Evolutionary conservation across 2,113 vertebrate species (phyloP), one percentile per base, ranked within the genome.

Genomic region (Silurus meridionalis): DNA sequence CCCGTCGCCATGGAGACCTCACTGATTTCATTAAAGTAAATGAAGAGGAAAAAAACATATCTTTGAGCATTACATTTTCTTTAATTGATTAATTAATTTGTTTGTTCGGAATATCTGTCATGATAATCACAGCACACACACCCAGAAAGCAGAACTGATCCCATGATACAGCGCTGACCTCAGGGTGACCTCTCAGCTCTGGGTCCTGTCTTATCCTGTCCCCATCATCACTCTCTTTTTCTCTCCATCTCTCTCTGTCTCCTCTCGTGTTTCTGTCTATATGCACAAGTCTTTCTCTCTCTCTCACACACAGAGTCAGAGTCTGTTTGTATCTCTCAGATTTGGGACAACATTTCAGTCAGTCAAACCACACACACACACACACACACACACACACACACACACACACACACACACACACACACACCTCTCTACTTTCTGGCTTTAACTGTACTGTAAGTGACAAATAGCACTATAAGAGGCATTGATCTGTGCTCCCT

Each of bases 401-500:
- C 46, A 58, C 50, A 37, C 57, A 25, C 64, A 79, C 58, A 82
- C 61, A 67, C 66, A 25, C 46, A 25, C 46, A 23, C n/a, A 8
- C 64, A 37, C 15, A 57, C 61, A 46, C 5, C 6, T 63, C 37
- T 15, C 63, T 53, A 64, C 77, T 60, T 64, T 25, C 46, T 4
- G 21, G 2, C 66, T 58, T 69, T 19, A 28, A 75, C 48, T 80
- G 83, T 80, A 88, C 69, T 83, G 63, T 9, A 52, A 37, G 83
- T 87, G 86, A 89, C 58, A 84, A 85, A 89, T 83, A 60, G 80
- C 58, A 57, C 71, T 63, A 84, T 85, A 74, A 71, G 74, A 72
- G 83, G 75, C 85, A 90, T 85, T 85, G 89, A 90, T 89, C 69
- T 52, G 53, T 67, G 55, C 55, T 78, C 85, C 48, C 58, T 83